phyloP scores from a whole-genome alignment of 2,797 vertebrate species.

The Tokudaia muenninki region DNA sequence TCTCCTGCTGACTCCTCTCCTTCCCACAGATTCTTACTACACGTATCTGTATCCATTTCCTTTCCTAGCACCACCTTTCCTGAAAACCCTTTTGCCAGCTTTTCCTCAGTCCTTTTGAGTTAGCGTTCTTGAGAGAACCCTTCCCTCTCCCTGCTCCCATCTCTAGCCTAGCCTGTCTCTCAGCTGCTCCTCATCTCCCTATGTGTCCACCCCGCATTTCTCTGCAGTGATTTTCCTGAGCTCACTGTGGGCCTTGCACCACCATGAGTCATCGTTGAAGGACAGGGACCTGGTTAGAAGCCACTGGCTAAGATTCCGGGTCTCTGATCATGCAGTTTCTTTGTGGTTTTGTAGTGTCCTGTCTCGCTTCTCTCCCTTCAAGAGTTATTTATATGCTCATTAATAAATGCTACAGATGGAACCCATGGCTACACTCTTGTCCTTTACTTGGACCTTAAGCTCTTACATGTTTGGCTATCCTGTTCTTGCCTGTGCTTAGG shows the following conservation, averaged over 20 bases:
- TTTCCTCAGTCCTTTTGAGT: background rate
- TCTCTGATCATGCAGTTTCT: background rate
- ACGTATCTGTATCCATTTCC: accelerated
- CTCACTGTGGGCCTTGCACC: background rate
- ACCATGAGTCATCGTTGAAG: background rate
- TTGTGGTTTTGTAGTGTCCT: background rate
- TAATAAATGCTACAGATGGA: too few species aligned
- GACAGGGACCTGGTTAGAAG: too few species aligned
- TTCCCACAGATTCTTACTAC: background rate
- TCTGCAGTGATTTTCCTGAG: background rate
- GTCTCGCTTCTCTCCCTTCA: background rate
- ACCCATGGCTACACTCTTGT: background rate
- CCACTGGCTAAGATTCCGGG: background rate
- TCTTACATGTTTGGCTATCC: background rate
- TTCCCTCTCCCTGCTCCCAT: too few species aligned
- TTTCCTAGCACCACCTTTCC: background rate
- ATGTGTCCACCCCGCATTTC: background rate
- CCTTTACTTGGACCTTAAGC: background rate
- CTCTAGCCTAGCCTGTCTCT: background rate
- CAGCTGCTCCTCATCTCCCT: background rate
- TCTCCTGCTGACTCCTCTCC: too few species aligned
- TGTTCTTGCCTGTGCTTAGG: background rate
- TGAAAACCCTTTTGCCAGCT: background rate
- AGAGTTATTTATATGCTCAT: background rate
- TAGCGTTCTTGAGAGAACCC: background rate